phyloP scores from a whole-genome alignment of 2,113 vertebrate species.

The Chrysochloris asiatica region DNA sequence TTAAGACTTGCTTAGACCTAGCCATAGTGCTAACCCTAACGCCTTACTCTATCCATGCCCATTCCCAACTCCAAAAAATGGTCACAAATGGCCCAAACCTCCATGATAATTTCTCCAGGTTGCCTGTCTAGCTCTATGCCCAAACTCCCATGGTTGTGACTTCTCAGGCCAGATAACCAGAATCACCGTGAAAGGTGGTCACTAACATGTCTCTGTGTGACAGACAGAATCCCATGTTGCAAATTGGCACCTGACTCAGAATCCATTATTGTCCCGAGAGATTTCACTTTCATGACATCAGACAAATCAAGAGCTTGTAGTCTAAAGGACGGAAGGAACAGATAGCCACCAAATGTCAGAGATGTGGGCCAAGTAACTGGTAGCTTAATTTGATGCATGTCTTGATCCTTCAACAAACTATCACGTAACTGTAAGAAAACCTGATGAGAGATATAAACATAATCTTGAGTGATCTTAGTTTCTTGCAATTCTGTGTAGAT shows the following conservation, averaged over 20 bases:
- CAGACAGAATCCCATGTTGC: background rate
- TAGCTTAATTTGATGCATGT: background rate
- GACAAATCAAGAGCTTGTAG: background rate
- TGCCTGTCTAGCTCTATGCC: background rate
- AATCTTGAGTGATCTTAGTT: background rate
- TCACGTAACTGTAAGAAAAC: background rate
- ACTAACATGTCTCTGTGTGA: background rate
- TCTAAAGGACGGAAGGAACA: background rate
- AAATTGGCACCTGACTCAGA: background rate
- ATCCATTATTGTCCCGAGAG: background rate
- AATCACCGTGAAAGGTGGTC: background rate
- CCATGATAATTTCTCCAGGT: background rate
- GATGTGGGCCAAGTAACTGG: background rate
- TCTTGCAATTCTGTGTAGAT: background rate
- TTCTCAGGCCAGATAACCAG: background rate
- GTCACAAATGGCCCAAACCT: background rate
- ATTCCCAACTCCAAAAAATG: background rate
- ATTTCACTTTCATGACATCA: background rate
- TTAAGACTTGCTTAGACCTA: too few relatives aligned
- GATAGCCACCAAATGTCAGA: background rate
- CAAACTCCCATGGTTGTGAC: background rate
- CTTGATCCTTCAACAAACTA: background rate
- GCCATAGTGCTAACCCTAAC: too few relatives aligned
- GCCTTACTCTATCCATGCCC: too few relatives aligned
- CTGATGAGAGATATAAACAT: background rate